Evolutionary conservation across 2,113 vertebrate species (phyloP).

Genomic region (Cathartes aura): DNA sequence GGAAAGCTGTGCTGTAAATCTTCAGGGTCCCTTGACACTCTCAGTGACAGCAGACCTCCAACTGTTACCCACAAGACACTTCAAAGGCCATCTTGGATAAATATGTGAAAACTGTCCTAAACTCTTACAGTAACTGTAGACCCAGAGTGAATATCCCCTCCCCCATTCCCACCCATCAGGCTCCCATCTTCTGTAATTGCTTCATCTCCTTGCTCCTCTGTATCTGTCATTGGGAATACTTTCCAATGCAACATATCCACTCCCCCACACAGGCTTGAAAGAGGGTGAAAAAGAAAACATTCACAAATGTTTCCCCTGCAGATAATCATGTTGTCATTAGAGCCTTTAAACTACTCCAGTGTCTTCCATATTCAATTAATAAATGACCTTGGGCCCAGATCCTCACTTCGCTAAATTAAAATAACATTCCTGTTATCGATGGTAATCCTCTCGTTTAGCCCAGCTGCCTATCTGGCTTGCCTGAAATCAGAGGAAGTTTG

Average conservation of each 20-base stretch:
- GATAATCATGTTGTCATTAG: conserved; percentile 7
- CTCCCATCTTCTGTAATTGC: not conserved
- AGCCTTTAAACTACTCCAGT: not conserved
- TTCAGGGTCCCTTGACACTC: not conserved
- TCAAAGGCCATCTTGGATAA: conserved; percentile 57
- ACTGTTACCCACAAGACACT: conserved; percentile 23
- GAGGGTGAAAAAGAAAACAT: conserved; percentile 8
- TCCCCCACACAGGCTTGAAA: not conserved
- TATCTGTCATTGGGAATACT: not conserved
- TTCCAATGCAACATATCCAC: not conserved
- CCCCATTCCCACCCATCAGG: not conserved
- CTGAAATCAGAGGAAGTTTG: not conserved
- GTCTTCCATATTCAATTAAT: not conserved
- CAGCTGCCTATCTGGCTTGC: not conserved
- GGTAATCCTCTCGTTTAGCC: not conserved
- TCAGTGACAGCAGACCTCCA: not conserved
- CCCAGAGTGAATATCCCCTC: not conserved
- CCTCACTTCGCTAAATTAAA: not conserved
- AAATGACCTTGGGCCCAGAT: not conserved
- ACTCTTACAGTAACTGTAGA: not conserved
- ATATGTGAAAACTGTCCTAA: conserved; percentile 50
- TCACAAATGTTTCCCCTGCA: conserved; percentile 4
- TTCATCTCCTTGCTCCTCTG: not conserved
- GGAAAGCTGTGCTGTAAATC: conserved; percentile 32
- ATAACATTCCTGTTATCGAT: not conserved